A percentile compares a stretch with the other conserved stretches of the same genome.
Evolutionary conservation across 2,113 vertebrate species (phyloP).

Genomic region (Ageneiosus marmoratus): DNA sequence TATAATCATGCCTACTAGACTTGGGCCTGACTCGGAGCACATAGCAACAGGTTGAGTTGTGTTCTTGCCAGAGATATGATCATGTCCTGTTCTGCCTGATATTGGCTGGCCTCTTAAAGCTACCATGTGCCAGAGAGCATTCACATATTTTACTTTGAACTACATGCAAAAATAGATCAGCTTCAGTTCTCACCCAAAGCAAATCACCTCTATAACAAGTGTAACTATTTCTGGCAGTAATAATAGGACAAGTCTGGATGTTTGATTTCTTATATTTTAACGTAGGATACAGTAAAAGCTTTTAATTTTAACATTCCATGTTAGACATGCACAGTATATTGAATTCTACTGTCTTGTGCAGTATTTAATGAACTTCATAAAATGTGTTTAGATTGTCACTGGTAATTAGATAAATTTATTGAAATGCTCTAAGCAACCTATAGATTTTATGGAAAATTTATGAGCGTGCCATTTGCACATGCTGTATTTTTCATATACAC

Average conservation of each 20-base stretch:
- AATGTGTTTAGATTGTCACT: background rate
- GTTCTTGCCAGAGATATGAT: constrained; percentile 47
- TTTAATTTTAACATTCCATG: background rate
- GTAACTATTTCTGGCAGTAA: background rate
- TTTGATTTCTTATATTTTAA: background rate
- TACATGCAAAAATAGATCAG: constrained; percentile 51
- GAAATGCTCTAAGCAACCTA: background rate
- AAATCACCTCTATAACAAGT: background rate
- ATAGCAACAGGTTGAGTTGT: constrained; percentile 25
- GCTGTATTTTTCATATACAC: background rate
- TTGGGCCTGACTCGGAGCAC: constrained; percentile 47
- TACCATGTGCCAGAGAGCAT: constrained; percentile 33
- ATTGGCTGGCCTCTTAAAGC: constrained; percentile 54
- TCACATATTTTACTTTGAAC: constrained; percentile 50
- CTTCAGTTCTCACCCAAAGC: background rate
- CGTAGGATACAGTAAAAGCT: background rate
- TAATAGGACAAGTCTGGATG: background rate
- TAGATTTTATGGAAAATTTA: background rate
- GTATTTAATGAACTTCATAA: background rate
- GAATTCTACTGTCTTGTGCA: background rate
- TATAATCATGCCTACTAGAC: constrained; percentile 40
- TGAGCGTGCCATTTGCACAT: background rate
- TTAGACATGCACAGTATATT: background rate
- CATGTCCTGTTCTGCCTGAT: constrained; percentile 59
- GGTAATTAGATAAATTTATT: background rate